Evolutionary conservation across 2,888 invertebrate genomes (phyloP), one percentile per base, ranked within the genome.

Genomic region (Pterostichus madidus): DNA sequence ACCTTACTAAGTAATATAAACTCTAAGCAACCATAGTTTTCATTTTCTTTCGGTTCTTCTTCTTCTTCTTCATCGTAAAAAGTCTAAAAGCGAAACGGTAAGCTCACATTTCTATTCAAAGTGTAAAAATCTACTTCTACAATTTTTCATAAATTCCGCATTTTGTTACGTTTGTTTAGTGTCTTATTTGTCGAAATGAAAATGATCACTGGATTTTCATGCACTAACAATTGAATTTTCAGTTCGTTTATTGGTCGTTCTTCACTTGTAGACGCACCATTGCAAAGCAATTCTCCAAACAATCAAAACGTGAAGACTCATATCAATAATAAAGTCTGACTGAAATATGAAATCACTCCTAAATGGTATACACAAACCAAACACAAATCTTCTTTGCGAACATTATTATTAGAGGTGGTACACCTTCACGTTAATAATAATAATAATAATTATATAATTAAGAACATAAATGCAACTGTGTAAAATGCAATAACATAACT

Each of bases 401-500:
- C 56, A 56, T 56, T 56, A 56, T 56, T 56, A 56, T 56, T 56
- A 49, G 10, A 39, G 39, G 39, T 39, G 39, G 39, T 39, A 39
- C 39, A 56, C 56, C 56, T 56, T 56, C 24, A 24, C 24, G 17
- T 78, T 8, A 39, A 7, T 39, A 39, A 39, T 39, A 39, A 39
- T 80, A 81, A 61, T 84, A 78, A 80, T 83, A 76, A 83, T 80
- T 78, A 78, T 84, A 68, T 82, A 83, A 75, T 83, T 84, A 83
- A 84, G 79, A 85, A 85, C 84, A 85, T 88, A 89, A 88, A 87
- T 88, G 88, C 88, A 86, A 86, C 85, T 85, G 83, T 86, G 86
- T 86, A 88, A 89, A 90, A 90, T 89, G 89, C 89, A 90, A 90
- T 89, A 90, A 89, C 88, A 89, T 89, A 89, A 83, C 39, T 77